Evolutionary conservation across 1,140 invertebrate genomes (phyloP).

Genomic region (Lordiphosa collinella): DNA sequence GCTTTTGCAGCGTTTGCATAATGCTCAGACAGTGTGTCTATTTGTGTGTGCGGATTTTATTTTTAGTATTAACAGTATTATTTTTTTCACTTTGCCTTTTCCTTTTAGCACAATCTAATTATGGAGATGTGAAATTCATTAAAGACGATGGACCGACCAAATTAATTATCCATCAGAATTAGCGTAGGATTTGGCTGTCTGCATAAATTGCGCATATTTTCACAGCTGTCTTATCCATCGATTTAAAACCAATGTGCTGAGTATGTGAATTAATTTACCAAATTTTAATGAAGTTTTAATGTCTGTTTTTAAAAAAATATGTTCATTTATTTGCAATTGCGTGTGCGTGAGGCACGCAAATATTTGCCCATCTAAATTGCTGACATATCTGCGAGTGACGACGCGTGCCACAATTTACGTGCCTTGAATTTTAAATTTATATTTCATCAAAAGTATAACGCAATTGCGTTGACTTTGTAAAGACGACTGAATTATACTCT

Average conservation of each 20-base stretch:
- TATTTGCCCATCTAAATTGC: slow-evolving; percentile 73
- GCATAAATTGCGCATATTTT: slow-evolving; percentile 61
- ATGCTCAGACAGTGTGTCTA: slow-evolving; percentile 33
- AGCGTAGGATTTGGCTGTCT: slow-evolving; percentile 46
- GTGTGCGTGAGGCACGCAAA: slow-evolving; percentile 39
- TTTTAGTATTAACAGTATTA: slow-evolving; percentile 34
- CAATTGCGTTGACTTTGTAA: neutral
- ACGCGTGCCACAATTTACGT: slow-evolving; percentile 44
- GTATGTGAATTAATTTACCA: slow-evolving; percentile 47
- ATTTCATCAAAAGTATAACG: slow-evolving; percentile 1
- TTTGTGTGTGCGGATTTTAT: slow-evolving; percentile 54
- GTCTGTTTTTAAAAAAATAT: slow-evolving; percentile 3
- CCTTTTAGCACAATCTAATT: slow-evolving; percentile 58
- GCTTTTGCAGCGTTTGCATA: slow-evolving; percentile 68
- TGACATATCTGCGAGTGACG: slow-evolving; percentile 51
- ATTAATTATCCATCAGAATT: slow-evolving; percentile 72
- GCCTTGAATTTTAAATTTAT: slow-evolving; percentile 61
- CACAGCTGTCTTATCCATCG: too few species aligned
- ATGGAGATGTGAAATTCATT: slow-evolving; percentile 65
- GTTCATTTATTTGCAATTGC: neutral
- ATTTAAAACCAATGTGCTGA: slow-evolving; percentile 42
- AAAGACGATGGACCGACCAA: slow-evolving; percentile 46
- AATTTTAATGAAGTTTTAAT: slow-evolving; percentile 72
- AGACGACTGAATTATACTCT: neutral
- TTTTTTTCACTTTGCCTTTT: slow-evolving; percentile 20